Base-by-base conservation (phyloP, 2,113 vertebrate genomes). In the Mirounga angustirostris region DNA sequence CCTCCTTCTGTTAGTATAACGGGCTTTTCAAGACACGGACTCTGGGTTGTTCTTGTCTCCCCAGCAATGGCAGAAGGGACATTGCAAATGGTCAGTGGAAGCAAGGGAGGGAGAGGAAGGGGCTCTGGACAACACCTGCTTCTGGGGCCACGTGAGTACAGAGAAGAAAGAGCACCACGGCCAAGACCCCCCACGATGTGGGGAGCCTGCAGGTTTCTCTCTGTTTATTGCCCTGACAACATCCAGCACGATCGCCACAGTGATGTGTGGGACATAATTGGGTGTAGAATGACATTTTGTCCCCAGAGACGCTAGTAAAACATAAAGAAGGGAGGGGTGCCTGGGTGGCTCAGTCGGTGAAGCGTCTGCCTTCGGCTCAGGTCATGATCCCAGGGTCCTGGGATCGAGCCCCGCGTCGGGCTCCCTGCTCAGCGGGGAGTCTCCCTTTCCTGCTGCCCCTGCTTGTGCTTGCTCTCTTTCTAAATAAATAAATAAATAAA, bases 161-260 rank as follows among this genome's bases (percentile, higher is more conserved):
- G 80, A 4, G 28, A 24, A 3, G 87, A 52, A 50, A 4, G 28
- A 30, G 59, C 50, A 15, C 33, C 43, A 9, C n/a, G 52, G 36
- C 36, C 61, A 19, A 86, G 63, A 43, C 1, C 21, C 54, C 30
- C n/a, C 1, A 0, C 4, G 14, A 33, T 14, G 22, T 14, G 22
- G 40, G 54, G 54, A 22, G 69, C 54, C 46, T 30, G 30, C 12
- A 58, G 54, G 1, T 65, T 50, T 80, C 65, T 81, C 30, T 92
- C 54, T 12, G 46, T 50, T 52, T 9, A 12, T 56, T n/a, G 30
- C 89, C 40, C 79, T 81, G 56, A 43, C 8, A 1, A 33, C 0
- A 0, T 5, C 65, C 28, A 36, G 19, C 9, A 3, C 40, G 36
- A 36, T 14, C 0, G 2, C 58, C 79, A 52, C 6, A 1, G 82